phyloP scores from a whole-genome alignment of 2,888 invertebrate species.

The Trichacis sp. region DNA sequence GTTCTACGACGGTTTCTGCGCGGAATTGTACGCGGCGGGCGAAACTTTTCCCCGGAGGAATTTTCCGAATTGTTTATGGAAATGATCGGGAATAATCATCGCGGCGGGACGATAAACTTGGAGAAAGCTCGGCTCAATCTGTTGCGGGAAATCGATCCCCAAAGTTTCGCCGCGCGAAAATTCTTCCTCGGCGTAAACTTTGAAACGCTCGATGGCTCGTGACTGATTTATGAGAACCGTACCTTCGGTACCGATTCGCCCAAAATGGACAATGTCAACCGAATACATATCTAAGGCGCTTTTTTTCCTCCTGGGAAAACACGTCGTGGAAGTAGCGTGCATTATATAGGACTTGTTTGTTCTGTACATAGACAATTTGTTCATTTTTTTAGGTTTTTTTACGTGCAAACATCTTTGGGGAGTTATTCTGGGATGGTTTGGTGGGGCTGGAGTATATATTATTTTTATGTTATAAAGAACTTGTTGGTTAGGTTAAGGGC shows the following conservation, averaged over 20 bases:
- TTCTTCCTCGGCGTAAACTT: not conserved
- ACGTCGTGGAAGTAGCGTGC: no score
- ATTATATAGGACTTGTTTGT: no score
- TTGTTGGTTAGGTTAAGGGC: no score
- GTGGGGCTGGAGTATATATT: no score
- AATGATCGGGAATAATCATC: not conserved
- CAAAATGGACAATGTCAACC: not conserved
- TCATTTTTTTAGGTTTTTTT: no score
- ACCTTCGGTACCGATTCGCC: not conserved
- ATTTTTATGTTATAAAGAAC: no score
- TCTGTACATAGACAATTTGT: no score
- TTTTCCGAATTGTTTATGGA: conserved; percentile 1
- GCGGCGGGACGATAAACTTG: not conserved
- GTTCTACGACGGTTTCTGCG: not conserved
- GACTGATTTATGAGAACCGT: not conserved
- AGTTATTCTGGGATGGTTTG: no score
- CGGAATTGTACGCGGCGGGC: not conserved
- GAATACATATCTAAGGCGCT: no score
- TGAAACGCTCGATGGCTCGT: not conserved
- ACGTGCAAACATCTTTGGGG: no score
- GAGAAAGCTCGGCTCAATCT: not conserved
- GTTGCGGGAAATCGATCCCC: not conserved
- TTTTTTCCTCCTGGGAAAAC: no score
- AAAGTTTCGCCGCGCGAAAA: not conserved
- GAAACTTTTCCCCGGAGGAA: not conserved